Base-by-base conservation (phyloP, 2,797 vertebrate genomes). In the Poeciliopsis infans region DNA sequence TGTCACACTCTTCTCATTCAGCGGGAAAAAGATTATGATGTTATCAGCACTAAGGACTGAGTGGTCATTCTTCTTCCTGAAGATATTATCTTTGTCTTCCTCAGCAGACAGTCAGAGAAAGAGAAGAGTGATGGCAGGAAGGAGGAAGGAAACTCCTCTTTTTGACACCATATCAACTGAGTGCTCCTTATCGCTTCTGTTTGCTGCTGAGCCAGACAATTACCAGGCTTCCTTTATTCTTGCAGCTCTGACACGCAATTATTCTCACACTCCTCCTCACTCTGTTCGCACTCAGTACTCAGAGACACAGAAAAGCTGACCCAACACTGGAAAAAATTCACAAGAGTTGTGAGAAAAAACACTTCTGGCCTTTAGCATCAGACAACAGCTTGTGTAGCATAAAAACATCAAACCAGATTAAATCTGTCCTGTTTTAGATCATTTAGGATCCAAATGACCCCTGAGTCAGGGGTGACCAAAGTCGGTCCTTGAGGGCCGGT, bases 201-300 rank as follows among this genome's bases (percentile, higher is more conserved):
- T 95, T 91, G 93, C 94, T 94, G 95, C 93, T 95, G 95, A 96
- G 90, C 87, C 86, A 95, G 92, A 89, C 69, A 92, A 95, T 88
- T 95, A 96, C 93, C 85, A 81, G 93, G 91, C 89, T 92, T 92
- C 94, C 93, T 96, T 96, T 91, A 94, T 96, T 96, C 95, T 91
- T 93, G 92, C 91, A 92, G 89, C 83, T 90, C 86, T 88, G 94
- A 95, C 95, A 96, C 93, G 95, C 93, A 94, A 95, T 96, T 94
- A 94, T 89, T 96, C 94, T 96, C 94, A 86, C 84, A 93, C 90
- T 77, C 86, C 31, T 61, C 13, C 55, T 31, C 55, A 57, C 11
- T 57, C n/a, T 57, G 55, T 28, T 57, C 13, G 12, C 10, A 57
- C 55, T 57, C n/a, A 28, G 4, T 57, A 93, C 94, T 95, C 95